Base-by-base conservation (phyloP, 37 sponge, comb jelly and placozoan species). In the Ephydatia muelleri region DNA sequence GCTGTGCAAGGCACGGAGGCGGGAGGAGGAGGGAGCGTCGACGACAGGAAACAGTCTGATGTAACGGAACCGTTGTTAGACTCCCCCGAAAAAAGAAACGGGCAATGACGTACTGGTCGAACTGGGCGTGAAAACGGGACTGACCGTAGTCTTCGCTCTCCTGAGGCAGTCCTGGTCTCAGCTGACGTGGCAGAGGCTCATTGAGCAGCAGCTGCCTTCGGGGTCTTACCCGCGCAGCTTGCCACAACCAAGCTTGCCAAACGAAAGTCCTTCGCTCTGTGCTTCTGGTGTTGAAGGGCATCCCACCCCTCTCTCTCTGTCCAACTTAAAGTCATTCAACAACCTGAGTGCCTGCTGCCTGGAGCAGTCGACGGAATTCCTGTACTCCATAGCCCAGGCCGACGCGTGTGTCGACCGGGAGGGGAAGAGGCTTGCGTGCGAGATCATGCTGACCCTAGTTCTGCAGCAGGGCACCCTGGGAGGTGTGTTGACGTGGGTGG, bases 151-250 rank as follows among this genome's bases (percentile, higher is more conserved):
- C 40, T 94, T 94, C 80, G 86, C 95, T 19, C 91, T 97, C 4
- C 83, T 97, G 36, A 90, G 77, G 69, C 97, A 97, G 49, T 64
- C 91, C 16, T 96, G 96, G 96, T 32, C 49, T 3, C 94, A 93
- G 76, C 65, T 80, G 19, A 43, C 72, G 6, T 80, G 85, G 82
- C 82, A 93, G 49, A 81, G 67, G 34, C 82, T 82, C 48, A 33
- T 91, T 11, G 38, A 82, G 6, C 47, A 39, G 16, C 12, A 40
- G 13, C 64, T 90, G 34, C 65, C 68, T 11, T 4, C 74, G 6
- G 48, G 29, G 16, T 65, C 39, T 16, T 29, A 82, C 16, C 72
- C 83, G 3, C 30, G 57, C 0, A 30, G 64, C 31, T 64, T 65
- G 67, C 82, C 90, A 35, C 38, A 19, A 4, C 48, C 84, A 25